These are phyloP conservation scores for Bombus huntii DNA, from an alignment of 1,140 invertebrate species.

Conservation along the genomic window DNA sequence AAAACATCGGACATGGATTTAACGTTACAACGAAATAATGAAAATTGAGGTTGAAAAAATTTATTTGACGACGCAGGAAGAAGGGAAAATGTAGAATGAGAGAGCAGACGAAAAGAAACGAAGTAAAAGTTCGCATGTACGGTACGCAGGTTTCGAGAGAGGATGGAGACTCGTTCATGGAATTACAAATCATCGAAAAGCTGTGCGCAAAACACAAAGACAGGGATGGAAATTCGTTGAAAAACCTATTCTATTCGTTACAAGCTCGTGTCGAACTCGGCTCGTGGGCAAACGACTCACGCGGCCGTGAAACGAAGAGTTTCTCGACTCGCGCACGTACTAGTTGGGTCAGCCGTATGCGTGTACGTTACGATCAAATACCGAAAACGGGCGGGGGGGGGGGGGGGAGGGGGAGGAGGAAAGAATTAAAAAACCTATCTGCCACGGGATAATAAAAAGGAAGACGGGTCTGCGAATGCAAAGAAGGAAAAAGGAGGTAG, in stretches of 20 bases:
- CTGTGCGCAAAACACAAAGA: constrained; percentile 52
- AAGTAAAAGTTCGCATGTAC: background rate
- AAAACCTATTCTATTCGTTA: constrained; percentile 35
- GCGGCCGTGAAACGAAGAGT: constrained; percentile 13
- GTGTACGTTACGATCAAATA: constrained; percentile 80
- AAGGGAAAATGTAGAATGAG: background rate
- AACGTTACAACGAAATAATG: background rate
- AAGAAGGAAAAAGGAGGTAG: constrained; percentile 10
- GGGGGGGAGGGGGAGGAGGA: background rate
- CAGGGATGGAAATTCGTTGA: constrained; percentile 2
- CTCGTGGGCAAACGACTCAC: constrained; percentile 53
- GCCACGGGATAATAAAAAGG: constrained; percentile 75
- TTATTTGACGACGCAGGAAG: background rate
- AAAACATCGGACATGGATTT: background rate
- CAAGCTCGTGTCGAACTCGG: constrained; percentile 21
- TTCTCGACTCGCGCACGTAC: constrained; percentile 1
- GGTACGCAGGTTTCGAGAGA: background rate
- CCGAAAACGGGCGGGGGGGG: constrained; percentile 69
- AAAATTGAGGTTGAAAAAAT: background rate
- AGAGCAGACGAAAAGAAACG: background rate
- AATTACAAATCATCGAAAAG: constrained; percentile 59
- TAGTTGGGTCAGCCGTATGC: constrained; percentile 49
- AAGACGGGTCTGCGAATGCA: constrained; percentile 37
- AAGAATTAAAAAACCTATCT: constrained; percentile 80
- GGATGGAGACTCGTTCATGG: background rate